Percentiles rank a stretch among this genome's conserved stretches.
Evolutionary conservation across 2,888 invertebrate genomes (phyloP).

Genomic region (Diaprepes abbreviatus): DNA sequence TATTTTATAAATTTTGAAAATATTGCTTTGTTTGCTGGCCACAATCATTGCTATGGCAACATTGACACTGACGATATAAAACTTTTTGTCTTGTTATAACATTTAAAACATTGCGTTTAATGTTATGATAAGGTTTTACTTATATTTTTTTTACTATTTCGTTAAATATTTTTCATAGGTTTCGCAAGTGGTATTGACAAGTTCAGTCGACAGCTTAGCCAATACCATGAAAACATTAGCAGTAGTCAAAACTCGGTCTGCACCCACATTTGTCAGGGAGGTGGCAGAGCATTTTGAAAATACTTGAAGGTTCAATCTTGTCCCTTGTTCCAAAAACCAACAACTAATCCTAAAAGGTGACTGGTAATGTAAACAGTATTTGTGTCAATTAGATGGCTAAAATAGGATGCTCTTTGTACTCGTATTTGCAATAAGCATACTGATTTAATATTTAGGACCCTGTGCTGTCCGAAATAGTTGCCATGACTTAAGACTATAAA

Average conservation of each 20-base stretch:
- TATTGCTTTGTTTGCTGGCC: constrained; percentile 17
- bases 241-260: constrained; percentile 9
- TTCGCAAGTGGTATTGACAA: constrained; percentile 47
- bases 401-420: not conserved
- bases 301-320: not conserved
- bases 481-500: constrained; percentile 2
- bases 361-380: constrained; percentile 18
- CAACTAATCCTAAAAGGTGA: not conserved
- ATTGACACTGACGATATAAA: constrained; percentile 1
- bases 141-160: constrained; percentile 14
- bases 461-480: constrained; percentile 15
- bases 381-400: not conserved
- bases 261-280: constrained; percentile 11
- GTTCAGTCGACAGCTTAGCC: constrained; percentile 50
- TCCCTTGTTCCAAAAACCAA: constrained; percentile 2
- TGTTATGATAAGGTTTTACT: not conserved
- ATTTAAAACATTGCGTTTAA: not conserved
- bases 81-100: not conserved
- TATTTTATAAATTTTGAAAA: constrained; percentile 16
- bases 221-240: constrained; percentile 40
- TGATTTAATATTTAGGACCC: not conserved
- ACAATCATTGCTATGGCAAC: constrained; percentile 6
- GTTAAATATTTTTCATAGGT: constrained; percentile 46
- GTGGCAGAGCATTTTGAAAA: constrained; percentile 13
- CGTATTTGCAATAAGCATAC: no score